A percentile compares a stretch with the other conserved stretches of the same genome.
These are phyloP conservation scores for Hemicentrotus pulcherrimus DNA, from an alignment of 35 echinoderm and acorn worm species.

Conservation along the genomic window DNA sequence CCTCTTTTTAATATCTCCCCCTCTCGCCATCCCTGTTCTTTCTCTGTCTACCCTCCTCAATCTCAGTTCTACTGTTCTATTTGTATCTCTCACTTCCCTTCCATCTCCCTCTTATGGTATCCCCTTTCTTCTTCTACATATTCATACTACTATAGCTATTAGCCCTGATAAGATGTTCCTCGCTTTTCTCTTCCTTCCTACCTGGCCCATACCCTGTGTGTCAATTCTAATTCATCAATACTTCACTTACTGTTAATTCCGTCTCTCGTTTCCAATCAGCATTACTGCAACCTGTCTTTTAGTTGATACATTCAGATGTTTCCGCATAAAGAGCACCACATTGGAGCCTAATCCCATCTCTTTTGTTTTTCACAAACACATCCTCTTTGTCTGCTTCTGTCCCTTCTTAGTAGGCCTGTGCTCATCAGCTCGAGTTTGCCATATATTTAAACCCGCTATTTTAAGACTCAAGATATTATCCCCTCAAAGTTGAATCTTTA, in stretches of 20 bases:
- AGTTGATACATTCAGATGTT: neutral
- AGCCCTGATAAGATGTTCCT: neutral
- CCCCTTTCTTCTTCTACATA: neutral
- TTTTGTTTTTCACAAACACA: neutral
- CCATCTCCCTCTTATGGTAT: neutral
- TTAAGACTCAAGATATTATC: too few species aligned
- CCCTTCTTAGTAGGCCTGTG: neutral
- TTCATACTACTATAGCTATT: neutral
- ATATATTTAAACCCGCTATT: too few species aligned
- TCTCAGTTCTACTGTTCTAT: too few species aligned
- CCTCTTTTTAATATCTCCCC: neutral
- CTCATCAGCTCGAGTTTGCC: too few species aligned
- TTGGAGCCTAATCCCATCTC: neutral
- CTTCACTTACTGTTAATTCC: neutral
- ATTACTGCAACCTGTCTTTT: neutral
- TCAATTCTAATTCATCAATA: neutral
- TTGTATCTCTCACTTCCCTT: too few species aligned
- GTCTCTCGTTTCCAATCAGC: neutral
- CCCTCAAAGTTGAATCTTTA: too few species aligned
- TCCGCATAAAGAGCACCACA: neutral
- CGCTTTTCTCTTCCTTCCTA: neutral
- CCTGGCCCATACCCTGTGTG: neutral
- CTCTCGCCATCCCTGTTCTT: too few species aligned
- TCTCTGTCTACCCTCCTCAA: too few species aligned
- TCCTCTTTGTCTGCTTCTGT: neutral